Evolutionary conservation across 2,888 invertebrate species (phyloP), one percentile per base, ranked within the genome.

Genomic region (Bursaphelenchus okinawaensis): DNA sequence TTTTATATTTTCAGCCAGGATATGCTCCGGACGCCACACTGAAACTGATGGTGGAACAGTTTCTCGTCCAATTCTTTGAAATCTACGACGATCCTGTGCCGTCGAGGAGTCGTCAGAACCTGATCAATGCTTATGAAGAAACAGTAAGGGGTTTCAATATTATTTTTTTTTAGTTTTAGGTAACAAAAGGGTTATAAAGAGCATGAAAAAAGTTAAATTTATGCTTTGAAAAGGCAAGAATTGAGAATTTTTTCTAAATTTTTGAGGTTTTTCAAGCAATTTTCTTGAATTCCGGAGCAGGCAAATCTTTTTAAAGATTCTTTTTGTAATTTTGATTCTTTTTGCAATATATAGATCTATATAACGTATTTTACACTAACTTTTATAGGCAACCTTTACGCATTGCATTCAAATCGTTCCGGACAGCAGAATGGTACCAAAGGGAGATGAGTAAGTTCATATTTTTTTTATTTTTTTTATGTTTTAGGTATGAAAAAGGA

Each of bases 331-430:
- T 16, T 12, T 63, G 7, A 20, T 7, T 16, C 29, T 26, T 27
- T 20, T 23, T 40, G 40, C 0, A 19, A 24, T 29, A 26, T 7
- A 58, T 7, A 56, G n/a, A n/a, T n/a, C n/a, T n/a, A n/a, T n/a
- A n/a, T n/a, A n/a, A n/a, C n/a, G n/a, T n/a, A n/a, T n/a, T n/a
- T n/a, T n/a, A 20, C 12, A 65, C 40, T 60, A n/a, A 28, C 12
- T 19, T 54, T 69, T 78, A 69, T 65, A 79, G 75, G 75, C 80
- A 0, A 68, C 63, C 6, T 80, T 80, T 68, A 77, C 80, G 1
- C 56, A 75, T 57, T 67, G 75, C 7, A 66, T 79, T 19, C 54
- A 65, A 23, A 69, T 70, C 51, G 54, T 80, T 9, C 27, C 55
- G n/a, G 20, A 52, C 19, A 23, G 31, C 27, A 24, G 50, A 29